Conservation (phyloP, 2,888 invertebrate genomes). For the Caenorhabditis imperialis region DNA sequence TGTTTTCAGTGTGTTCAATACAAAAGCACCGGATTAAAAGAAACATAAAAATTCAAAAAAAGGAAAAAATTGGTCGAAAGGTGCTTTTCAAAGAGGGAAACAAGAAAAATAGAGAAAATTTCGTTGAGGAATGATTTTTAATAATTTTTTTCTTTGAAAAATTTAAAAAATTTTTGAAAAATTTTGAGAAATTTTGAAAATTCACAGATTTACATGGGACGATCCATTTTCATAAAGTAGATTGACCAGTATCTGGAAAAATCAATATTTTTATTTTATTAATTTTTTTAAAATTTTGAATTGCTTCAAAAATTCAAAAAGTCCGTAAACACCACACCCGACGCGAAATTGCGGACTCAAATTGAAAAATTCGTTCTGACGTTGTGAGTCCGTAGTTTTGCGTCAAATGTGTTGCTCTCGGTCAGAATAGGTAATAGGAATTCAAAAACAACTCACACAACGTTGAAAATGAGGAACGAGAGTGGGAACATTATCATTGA, state of each 20-base stretch:
- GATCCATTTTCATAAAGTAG: slow-evolving; percentile 75
- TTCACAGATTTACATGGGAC: slow-evolving; percentile 67
- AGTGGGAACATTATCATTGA: slow-evolving; percentile 78
- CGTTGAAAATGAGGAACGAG: slow-evolving; percentile 76
- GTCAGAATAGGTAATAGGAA: no score
- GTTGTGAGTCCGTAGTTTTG: no score
- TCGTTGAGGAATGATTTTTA: no score
- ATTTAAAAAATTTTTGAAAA: slow-evolving; percentile 12
- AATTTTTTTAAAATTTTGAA: no score
- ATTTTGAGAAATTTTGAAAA: neutral
- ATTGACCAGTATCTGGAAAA: slow-evolving; percentile 75
- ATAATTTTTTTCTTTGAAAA: neutral
- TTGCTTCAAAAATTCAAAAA: no score
- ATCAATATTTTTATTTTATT: slow-evolving; percentile 1
- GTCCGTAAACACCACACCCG: no score
- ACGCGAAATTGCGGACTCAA: no score
- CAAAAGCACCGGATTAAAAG: slow-evolving; percentile 2
- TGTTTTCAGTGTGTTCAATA: neutral
- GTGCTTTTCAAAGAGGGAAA: neutral
- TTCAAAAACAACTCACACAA: slow-evolving; percentile 67
- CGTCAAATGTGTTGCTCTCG: no score
- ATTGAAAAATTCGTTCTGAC: no score
- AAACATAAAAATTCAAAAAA: slow-evolving; percentile 1
- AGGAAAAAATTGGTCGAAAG: slow-evolving; percentile 8
- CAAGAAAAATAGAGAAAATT: neutral